These are phyloP conservation scores for Margaritifera margaritifera DNA, from an alignment of 2,888 invertebrate genomes.

Conservation along the genomic window DNA sequence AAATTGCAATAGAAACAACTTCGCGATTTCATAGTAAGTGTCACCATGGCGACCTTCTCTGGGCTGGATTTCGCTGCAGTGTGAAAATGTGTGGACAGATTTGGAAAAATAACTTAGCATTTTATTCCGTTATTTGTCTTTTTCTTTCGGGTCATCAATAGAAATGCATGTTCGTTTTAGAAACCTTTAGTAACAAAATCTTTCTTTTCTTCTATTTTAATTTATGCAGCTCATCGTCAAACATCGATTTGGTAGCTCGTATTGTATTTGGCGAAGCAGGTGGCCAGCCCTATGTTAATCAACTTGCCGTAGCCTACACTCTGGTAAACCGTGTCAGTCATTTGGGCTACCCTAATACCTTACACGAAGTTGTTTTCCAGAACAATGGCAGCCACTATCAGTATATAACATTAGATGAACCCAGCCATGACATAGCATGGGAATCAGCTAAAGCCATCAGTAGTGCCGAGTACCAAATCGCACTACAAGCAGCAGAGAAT, in stretches of 20 bases:
- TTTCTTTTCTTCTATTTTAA: too few relatives aligned
- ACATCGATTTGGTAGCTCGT: conserved; percentile 13
- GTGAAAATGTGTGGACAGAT: too few relatives aligned
- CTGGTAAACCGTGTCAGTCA: conserved; percentile 24
- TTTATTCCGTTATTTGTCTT: too few relatives aligned
- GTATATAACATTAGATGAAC: conserved; percentile 18
- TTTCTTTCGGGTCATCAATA: too few relatives aligned
- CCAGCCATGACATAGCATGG: conserved; percentile 10
- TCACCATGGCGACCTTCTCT: too few relatives aligned
- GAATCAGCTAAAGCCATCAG: conserved; percentile 9
- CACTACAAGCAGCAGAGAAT: conserved; percentile 12
- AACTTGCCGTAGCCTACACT: conserved; percentile 22
- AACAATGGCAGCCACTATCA: conserved; percentile 8
- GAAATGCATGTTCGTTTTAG: too few relatives aligned
- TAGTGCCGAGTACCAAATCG: conserved; percentile 9
- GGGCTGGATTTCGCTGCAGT: too few relatives aligned
- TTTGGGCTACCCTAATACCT: conserved; percentile 14
- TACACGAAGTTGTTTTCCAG: conserved; percentile 17
- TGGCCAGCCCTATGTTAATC: conserved; percentile 16
- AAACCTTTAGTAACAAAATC: too few relatives aligned
- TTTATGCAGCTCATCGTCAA: conserved; percentile 6
- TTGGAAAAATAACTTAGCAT: too few relatives aligned
- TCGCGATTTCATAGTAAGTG: too few relatives aligned
- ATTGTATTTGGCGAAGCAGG: conserved; percentile 26
- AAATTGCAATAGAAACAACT: too few relatives aligned